Base-by-base conservation (phyloP, 1,140 invertebrate genomes). In the Zaprionus gabonicus region DNA sequence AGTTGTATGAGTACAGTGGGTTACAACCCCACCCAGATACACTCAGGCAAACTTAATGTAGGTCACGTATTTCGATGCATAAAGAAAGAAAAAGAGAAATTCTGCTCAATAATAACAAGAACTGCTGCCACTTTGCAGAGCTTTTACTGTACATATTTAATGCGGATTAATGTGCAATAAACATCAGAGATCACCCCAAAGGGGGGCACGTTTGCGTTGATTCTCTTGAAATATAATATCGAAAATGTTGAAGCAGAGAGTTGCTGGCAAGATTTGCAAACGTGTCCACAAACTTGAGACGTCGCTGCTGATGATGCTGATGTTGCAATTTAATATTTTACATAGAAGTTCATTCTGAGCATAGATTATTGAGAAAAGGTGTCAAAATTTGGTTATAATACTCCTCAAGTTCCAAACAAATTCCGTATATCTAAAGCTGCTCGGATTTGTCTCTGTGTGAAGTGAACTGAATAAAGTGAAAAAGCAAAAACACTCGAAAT, bases 141-240 rank as follows among this genome's bases (percentile, higher is more conserved):
- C 17, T 34, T 36, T 58, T 58, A 36, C 56, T 57, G 56, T 57
- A 31, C 56, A 59, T 13, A 34, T 9, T 62, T 28, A n/a, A n/a
- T 28, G n/a, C 25, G 41, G 9, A 6, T 9, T 27, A 20, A 34
- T 49, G 27, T 51, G n/a, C 25, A 17, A 28, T 28, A 65, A 55
- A 51, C 68, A 6, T 15, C 34, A 41, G 6, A 68, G 36, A 20
- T 31, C 12, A 58, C 4, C 15, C n/a, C 53, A 25, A 9, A 3
- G 44, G 12, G 12, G 10, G 41, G 23, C 60, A 36, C 62, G 60
- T 71, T 71, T 46, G 46, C 12, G 38, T 57, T 27, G 17, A 27
- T 73, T 53, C 27, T 34, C 17, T 20, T 28, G 65, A 73, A 73
- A 73, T 23, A 62, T 57, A 56, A 62, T 46, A 55, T 62, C 9